These are phyloP conservation scores for Ascidia mentula DNA, from an alignment of 23 tunicate species.

Conservation along the genomic window DNA sequence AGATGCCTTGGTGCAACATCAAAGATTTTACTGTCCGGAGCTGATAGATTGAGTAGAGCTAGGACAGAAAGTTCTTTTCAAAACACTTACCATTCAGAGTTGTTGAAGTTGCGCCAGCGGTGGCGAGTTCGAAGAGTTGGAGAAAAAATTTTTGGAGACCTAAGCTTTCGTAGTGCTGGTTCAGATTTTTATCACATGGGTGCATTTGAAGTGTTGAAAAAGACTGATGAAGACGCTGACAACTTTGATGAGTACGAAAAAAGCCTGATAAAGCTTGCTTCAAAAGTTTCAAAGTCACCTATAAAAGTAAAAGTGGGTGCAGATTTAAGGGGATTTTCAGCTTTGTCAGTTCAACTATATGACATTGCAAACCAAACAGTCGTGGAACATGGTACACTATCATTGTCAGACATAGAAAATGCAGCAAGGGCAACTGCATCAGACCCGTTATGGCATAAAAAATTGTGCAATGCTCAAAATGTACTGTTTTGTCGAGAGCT, in stretches of 20 bases:
- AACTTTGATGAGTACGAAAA: conserved; percentile 17
- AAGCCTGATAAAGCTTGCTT: not conserved
- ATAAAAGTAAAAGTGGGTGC: conserved; percentile 34
- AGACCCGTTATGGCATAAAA: conserved; percentile 74
- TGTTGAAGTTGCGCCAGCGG: conserved; percentile 64
- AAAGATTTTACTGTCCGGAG: conserved; percentile 62
- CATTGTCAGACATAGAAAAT: not conserved
- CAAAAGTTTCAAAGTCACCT: conserved; percentile 22
- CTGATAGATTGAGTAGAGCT: conserved; percentile 47
- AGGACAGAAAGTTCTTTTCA: conserved; percentile 25
- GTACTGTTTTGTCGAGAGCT: conserved; percentile 75
- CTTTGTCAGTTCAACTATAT: conserved; percentile 36
- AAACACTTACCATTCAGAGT: conserved; percentile 54
- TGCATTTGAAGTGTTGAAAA: conserved; percentile 87
- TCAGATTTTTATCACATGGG: conserved; percentile 74
- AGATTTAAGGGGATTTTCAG: conserved; percentile 38
- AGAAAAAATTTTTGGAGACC: conserved; percentile 78
- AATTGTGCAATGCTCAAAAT: conserved; percentile 81
- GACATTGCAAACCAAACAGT: not conserved
- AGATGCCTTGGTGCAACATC: conserved; percentile 62
- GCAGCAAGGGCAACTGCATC: not conserved
- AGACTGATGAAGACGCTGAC: conserved; percentile 49
- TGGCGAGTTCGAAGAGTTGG: conserved; percentile 87
- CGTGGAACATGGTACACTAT: not conserved
- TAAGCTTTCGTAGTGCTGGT: conserved; percentile 77